These are phyloP conservation scores for Phrynocephalus versicolor DNA, from an alignment of 2,113 vertebrate species.

Conservation along the genomic window DNA sequence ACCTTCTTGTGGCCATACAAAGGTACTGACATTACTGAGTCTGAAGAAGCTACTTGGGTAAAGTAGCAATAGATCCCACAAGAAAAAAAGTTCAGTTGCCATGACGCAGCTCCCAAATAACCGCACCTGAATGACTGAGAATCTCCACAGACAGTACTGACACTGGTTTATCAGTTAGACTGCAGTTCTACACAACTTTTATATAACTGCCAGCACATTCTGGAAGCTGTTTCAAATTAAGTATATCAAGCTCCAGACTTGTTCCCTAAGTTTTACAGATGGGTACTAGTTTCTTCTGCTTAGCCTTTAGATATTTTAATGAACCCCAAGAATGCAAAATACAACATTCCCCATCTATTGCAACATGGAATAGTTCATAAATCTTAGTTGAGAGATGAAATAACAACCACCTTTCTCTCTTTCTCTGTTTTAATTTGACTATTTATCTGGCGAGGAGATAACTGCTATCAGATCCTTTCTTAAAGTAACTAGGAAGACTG, in stretches of 20 bases:
- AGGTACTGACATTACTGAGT: not conserved
- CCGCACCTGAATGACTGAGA: no score
- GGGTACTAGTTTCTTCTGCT: not conserved
- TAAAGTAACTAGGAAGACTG: not conserved
- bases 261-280: not conserved
- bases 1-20: conserved; percentile 3
- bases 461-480: not conserved
- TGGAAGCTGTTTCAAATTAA: no score
- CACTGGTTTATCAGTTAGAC: not conserved
- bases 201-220: no score
- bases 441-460: not conserved
- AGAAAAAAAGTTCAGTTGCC: no score
- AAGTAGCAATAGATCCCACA: no score
- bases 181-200: not conserved
- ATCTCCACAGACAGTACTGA: no score
- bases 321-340: not conserved
- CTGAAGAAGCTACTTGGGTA: no score
- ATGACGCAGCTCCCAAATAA: no score
- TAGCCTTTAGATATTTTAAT: not conserved
- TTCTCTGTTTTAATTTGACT: not conserved
- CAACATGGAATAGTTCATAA: not conserved
- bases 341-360: not conserved
- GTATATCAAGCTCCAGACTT: no score
- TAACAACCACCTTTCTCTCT: not conserved
- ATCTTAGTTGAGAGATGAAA: not conserved